Base-by-base conservation (phyloP, 92 coral and sea anemone species). In the Zoanthus solanderi region DNA sequence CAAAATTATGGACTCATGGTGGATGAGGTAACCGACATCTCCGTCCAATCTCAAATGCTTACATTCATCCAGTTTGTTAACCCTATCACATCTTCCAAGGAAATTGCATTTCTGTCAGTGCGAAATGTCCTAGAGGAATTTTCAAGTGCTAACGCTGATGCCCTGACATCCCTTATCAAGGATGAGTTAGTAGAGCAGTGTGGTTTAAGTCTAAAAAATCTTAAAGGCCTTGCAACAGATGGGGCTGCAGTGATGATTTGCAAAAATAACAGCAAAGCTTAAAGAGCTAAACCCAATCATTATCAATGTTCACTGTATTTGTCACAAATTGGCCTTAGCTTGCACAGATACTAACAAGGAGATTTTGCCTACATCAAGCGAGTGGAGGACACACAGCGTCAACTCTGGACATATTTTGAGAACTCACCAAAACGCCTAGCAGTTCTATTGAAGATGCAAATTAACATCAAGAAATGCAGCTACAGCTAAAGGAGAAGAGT, bases 281-380 rank as follows among this genome's bases (percentile, higher is more conserved):
- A 61, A 79, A 79, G 5, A 9, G 28, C 4, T 63, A 30, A 88
- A 88, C 76, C 87, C 87, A 31, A 8, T 80, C 56, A 12, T 88
- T 29, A 53, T 82, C 84, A 88, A 34, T 81, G 87, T 88, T 47
- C 90, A 88, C 87, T 88, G 91, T 46, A 88, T 88, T 63, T 88
- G 88, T 65, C 91, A 88, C 28, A 72, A 82, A 60, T 15, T 87
- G 63, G 86, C 86, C 46, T 87, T 87, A 53, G 87, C 90, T 0
- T 87, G 90, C 90, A 87, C 86, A 37, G 79, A 87, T 44, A 87
- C 87, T 34, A 87, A 87, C 90, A 87, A 71, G 28, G 90, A 87
- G 79, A 87, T 87, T 69, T 87, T 69, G 73, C 56, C 7, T 34
- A 79, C 72, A 87, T 79, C 60, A 79, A 79, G 87, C 0, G 44